These are phyloP conservation scores for Cryptus armator DNA, from an alignment of 2,888 invertebrate genomes.

Conservation along the genomic window DNA sequence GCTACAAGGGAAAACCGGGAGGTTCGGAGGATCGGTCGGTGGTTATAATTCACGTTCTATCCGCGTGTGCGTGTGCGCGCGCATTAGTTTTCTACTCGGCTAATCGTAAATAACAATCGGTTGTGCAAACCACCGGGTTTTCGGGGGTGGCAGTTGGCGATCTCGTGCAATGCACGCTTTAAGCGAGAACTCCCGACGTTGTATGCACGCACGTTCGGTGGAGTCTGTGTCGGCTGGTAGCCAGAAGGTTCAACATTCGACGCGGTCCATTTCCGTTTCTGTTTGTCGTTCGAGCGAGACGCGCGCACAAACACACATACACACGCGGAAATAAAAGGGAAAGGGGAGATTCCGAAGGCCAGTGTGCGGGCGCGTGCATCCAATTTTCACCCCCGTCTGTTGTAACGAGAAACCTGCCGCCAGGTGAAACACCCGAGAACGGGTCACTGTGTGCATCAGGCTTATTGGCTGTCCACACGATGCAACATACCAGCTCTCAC, in stretches of 20 bases:
- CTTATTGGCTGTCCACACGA: neutral
- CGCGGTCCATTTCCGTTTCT: slow-evolving; percentile 55
- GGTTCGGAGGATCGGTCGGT: slow-evolving; percentile 6
- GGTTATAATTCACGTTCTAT: neutral
- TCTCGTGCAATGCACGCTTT: slow-evolving; percentile 34
- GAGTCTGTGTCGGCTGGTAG: neutral
- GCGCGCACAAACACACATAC: too few relatives aligned
- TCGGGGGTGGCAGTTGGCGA: neutral
- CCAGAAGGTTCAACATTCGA: slow-evolving; percentile 32
- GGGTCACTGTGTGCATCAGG: slow-evolving; percentile 18
- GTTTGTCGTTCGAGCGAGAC: slow-evolving; percentile 24
- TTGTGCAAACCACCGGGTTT: slow-evolving; percentile 32
- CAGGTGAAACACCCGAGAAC: slow-evolving; percentile 53
- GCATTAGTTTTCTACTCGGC: slow-evolving; percentile 76
- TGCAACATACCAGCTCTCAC: neutral
- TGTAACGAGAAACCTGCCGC: slow-evolving; percentile 52
- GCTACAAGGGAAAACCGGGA: neutral
- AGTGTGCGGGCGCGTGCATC: slow-evolving; percentile 55
- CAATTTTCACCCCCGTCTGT: slow-evolving; percentile 54
- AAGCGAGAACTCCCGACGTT: slow-evolving; percentile 16
- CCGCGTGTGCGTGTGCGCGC: slow-evolving; percentile 46
- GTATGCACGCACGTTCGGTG: slow-evolving; percentile 5
- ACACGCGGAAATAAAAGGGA: slow-evolving; percentile 36
- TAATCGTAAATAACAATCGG: slow-evolving; percentile 76
- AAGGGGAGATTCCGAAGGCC: slow-evolving; percentile 26